Evolutionary conservation across 2,113 vertebrate genomes (phyloP), one percentile per base, ranked within the genome.

Genomic region (Gallinago undulata): DNA sequence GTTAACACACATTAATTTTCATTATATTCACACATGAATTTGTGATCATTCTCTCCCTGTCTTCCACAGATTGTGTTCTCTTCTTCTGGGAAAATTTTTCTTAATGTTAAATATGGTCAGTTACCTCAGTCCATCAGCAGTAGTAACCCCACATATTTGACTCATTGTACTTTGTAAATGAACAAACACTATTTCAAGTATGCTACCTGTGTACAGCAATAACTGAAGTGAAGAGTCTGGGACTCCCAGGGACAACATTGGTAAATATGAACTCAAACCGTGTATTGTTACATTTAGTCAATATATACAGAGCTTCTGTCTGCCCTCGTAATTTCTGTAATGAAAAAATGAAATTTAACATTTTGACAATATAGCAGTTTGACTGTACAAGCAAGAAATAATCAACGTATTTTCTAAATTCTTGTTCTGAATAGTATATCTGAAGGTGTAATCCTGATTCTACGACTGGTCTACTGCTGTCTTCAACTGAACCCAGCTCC

Each of bases 201-300:
- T 53, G 80, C 89, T 99, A 99, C 99, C 99, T 99, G 98, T 99
- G 99, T 25, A 99, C 99, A 87, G 99, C 99, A 95, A 99, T 99
- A 95, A 99, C 99, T n/a, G 99, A 99, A 53, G 99, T 99, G 96
- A 99, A 99, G 87, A 99, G 98, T 62, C 99, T 98, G 48, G 99
- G 99, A 96, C 99, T 99, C 87, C 99, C 99, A 7, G 99, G 98
- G 96, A 99, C 99, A 94, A 99, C 98, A 96, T 99, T 99, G 67
- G 99, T 99, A 97, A 99, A 99, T 96, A 99, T 99, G 98, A 99
- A 99, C 94, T 99, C 99, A 98, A 99, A 99, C 85, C 99, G 98
- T 68, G 99, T 99, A 91, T 98, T 99, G 96, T 99, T 99, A 93
- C 99, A 99, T 97, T 99, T 99, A 87, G 99, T 99, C 97, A 99